Percentiles rank a stretch among this genome's conserved stretches.
These are phyloP conservation scores for Philantomba maxwellii DNA, from an alignment of 2,113 vertebrate genomes.

Conservation along the genomic window DNA sequence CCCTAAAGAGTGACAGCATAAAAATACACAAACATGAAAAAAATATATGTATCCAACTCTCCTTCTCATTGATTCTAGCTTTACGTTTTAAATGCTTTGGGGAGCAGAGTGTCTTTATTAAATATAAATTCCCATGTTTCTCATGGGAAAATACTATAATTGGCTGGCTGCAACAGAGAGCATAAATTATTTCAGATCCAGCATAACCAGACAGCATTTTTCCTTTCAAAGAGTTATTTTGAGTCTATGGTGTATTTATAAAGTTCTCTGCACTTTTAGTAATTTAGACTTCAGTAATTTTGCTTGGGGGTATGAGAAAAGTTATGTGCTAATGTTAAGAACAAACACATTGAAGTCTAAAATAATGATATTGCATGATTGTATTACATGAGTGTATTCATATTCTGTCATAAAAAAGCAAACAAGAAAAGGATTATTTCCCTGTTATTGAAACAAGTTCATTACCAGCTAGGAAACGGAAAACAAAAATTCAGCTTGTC, in stretches of 20 bases:
- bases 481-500: background rate
- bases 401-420: background rate
- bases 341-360: background rate
- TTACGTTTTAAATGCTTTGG: background rate
- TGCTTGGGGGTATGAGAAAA: background rate
- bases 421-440: background rate
- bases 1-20: background rate
- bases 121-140: background rate
- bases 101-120: background rate
- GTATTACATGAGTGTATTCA: background rate
- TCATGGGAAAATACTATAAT: background rate
- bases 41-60: background rate
- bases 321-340: background rate
- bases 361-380: background rate
- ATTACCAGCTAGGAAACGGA: background rate
- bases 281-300: background rate
- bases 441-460: background rate
- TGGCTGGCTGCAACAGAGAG: background rate
- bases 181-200: background rate
- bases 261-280: background rate
- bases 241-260: background rate
- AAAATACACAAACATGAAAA: constrained; percentile 16
- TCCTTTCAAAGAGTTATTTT: constrained; percentile 27
- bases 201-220: constrained; percentile 20
- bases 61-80: constrained; percentile 5